These are phyloP conservation scores for Lacerta bilineata DNA, from an alignment of 2,797 vertebrate species.

Conservation along the genomic window DNA sequence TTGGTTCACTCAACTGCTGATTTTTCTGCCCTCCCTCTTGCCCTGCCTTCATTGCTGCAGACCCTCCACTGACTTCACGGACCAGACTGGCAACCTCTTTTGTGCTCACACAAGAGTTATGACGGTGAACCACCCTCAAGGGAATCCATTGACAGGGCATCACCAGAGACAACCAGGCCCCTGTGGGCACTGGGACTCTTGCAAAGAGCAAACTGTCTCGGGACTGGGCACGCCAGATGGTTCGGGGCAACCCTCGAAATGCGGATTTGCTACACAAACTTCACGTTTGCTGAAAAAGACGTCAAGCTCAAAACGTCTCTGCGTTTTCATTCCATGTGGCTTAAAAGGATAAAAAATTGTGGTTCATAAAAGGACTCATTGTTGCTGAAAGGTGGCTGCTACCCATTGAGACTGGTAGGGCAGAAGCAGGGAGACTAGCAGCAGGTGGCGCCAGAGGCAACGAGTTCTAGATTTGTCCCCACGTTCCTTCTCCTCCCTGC, in stretches of 20 bases:
- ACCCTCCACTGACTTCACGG: neutral
- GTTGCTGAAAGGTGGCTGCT: too few relatives aligned
- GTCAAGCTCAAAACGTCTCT: neutral
- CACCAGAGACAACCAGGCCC: constrained; percentile 5
- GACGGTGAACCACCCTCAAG: neutral
- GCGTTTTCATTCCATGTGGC: neutral
- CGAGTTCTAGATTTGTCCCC: too few relatives aligned
- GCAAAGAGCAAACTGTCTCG: neutral
- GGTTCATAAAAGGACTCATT: neutral
- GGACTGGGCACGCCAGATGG: neutral
- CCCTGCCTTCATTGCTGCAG: neutral
- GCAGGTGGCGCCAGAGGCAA: too few relatives aligned
- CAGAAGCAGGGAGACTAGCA: too few relatives aligned
- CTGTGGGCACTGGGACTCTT: constrained; percentile 1
- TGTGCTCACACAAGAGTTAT: constrained; percentile 9
- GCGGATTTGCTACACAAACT: neutral
- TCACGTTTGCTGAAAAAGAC: neutral
- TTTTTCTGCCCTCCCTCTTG: neutral
- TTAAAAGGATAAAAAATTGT: too few relatives aligned
- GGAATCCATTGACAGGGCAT: constrained; percentile 30
- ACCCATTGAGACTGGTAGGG: too few relatives aligned
- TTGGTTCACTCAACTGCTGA: neutral
- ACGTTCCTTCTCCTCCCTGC: too few relatives aligned
- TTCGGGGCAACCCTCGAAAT: neutral
- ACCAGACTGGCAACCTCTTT: constrained; percentile 1